These are phyloP conservation scores for Alectura lathami DNA, from an alignment of 2,113 vertebrate genomes.

Conservation along the genomic window DNA sequence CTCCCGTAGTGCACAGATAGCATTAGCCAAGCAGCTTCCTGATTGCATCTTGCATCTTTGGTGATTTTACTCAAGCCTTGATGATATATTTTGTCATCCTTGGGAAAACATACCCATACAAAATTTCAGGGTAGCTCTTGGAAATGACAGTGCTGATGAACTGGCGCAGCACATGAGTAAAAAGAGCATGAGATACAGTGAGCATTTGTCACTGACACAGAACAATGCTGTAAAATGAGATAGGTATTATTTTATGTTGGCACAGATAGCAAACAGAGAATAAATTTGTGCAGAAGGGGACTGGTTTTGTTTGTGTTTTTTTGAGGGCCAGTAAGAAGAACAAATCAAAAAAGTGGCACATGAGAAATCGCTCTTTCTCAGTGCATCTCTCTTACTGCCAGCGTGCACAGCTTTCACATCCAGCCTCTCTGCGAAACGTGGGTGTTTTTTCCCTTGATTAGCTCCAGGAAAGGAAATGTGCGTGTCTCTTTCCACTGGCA, in stretches of 20 bases:
- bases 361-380: background rate
- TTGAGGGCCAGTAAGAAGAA: background rate
- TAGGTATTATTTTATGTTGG: background rate
- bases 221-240: background rate
- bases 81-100: background rate
- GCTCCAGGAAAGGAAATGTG: background rate
- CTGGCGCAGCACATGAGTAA: background rate
- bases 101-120: background rate
- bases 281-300: background rate
- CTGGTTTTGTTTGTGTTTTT: accelerated
- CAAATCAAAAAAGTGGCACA: background rate
- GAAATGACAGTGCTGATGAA: background rate
- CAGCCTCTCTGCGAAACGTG: background rate
- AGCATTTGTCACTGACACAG: background rate
- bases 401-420: background rate
- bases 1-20: accelerated
- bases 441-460: accelerated
- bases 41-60: accelerated
- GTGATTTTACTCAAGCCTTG: background rate
- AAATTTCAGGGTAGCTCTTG: background rate
- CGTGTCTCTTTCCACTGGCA: accelerated
- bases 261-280: background rate
- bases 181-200: background rate
- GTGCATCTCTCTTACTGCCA: background rate
- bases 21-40: accelerated